Percentiles rank a stretch among this genome's conserved stretches.
phyloP scores from a whole-genome alignment of 1,140 invertebrate species.

The Panulirus ornatus region DNA sequence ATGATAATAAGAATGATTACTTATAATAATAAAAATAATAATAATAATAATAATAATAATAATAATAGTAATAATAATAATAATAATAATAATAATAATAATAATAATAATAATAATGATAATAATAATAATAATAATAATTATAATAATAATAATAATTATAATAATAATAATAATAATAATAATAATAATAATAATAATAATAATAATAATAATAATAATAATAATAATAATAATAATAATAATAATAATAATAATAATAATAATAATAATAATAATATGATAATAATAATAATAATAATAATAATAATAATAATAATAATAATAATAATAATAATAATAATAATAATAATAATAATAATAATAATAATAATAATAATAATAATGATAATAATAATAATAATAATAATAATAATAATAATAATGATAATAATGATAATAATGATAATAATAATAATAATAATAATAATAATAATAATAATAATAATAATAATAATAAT shows the following conservation, averaged over 20 bases:
- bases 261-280: no score
- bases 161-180: constrained; percentile 13
- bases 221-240: neutral
- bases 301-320: no score
- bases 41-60: constrained; percentile 5
- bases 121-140: neutral
- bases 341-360: no score
- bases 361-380: no score
- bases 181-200: constrained; percentile 11
- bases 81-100: neutral
- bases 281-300: no score
- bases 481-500: no score
- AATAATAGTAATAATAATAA: neutral
- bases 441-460: no score
- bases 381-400: no score
- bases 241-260: neutral
- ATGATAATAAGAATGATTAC: neutral
- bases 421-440: no score
- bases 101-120: neutral
- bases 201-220: neutral
- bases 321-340: no score
- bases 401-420: no score
- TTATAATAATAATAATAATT: neutral
- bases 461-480: no score
- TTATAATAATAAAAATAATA: neutral